Evolutionary conservation across 2,797 vertebrate species (phyloP), one percentile per base, ranked within the genome.

Genomic region (Loris lydekkerianus): DNA sequence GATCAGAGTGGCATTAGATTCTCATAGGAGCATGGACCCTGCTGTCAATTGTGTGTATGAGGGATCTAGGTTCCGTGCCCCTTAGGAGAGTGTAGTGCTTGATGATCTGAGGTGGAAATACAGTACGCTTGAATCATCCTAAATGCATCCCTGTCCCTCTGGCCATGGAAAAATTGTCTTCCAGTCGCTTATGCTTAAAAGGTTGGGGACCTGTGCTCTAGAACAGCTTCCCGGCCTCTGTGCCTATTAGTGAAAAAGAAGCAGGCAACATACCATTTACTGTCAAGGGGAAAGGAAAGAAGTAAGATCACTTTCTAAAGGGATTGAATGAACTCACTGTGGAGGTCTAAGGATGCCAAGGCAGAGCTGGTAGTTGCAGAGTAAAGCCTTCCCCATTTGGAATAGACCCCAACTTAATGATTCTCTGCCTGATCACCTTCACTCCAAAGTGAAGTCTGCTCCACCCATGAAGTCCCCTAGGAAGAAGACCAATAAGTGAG

Each of bases 161-260:
- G 49, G 49, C 49, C 49, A 53, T 15, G 49, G 49, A 53, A 53
- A 14, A 53, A 53, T 4, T 14, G 49, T 53, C 49, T 53, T 53
- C 49, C 14, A 53, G 49, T 53, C 49, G 13, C 49, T 53, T 53
- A 13, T 14, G 49, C 49, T 13, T 53, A 53, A 14, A 53, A 53
- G 13, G 13, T 53, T 4, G 13, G 13, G 49, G 49, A 53, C 49
- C 49, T 53, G 49, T 53, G 49, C 49, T 53, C 14, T 86, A 89
- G 81, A 95, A 77, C 65, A 40, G n/a, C 72, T 81, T 92, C 31
- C 65, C 46, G 34, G 65, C 46, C 75, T 93, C 61, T 86, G 63
- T 56, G 34, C 18, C 75, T 90, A 31, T 37, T 63, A 34, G 2
- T 63, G 81, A 69, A 65, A 90, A 90, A 93, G 65, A 72, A 78